Evolutionary conservation across 1,140 invertebrate species (phyloP).

Genomic region (Calephelis virginiensis): DNA sequence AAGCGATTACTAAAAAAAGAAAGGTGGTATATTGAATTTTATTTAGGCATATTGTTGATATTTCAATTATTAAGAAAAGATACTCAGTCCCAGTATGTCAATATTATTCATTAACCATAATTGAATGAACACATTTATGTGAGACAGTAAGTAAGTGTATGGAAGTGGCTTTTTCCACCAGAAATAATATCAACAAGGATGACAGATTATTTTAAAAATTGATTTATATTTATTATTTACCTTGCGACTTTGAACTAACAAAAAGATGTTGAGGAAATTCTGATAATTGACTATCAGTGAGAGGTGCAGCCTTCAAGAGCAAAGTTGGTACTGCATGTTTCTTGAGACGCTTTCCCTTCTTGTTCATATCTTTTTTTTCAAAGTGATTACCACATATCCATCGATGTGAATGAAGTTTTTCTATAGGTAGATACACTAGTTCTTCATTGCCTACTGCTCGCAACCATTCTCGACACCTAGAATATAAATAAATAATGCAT

Average conservation of each 20-base stretch:
- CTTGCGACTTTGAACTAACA: neutral
- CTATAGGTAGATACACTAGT: slow-evolving; percentile 31
- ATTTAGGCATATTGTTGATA: too few species aligned
- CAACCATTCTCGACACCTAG: slow-evolving; percentile 2
- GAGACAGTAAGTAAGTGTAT: too few species aligned
- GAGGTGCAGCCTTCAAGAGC: neutral
- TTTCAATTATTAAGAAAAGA: too few species aligned
- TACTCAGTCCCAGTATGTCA: too few species aligned
- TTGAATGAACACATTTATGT: too few species aligned
- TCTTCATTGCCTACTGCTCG: slow-evolving; percentile 31
- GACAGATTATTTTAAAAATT: too few species aligned
- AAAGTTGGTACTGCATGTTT: slow-evolving; percentile 11
- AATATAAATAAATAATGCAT: neutral
- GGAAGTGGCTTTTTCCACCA: too few species aligned
- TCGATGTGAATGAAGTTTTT: slow-evolving; percentile 30
- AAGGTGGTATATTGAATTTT: too few species aligned
- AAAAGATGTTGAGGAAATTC: neutral
- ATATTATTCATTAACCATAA: too few species aligned
- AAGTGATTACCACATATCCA: slow-evolving; percentile 30
- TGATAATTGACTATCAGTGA: neutral
- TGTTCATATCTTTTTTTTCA: slow-evolving; percentile 27
- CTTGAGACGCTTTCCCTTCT: slow-evolving; percentile 24
- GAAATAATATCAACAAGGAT: too few species aligned
- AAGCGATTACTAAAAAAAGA: too few species aligned
- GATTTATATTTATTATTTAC: neutral